Evolutionary conservation across 2,797 vertebrate species (phyloP).

Genomic region (Catamblyrhynchus diadema): DNA sequence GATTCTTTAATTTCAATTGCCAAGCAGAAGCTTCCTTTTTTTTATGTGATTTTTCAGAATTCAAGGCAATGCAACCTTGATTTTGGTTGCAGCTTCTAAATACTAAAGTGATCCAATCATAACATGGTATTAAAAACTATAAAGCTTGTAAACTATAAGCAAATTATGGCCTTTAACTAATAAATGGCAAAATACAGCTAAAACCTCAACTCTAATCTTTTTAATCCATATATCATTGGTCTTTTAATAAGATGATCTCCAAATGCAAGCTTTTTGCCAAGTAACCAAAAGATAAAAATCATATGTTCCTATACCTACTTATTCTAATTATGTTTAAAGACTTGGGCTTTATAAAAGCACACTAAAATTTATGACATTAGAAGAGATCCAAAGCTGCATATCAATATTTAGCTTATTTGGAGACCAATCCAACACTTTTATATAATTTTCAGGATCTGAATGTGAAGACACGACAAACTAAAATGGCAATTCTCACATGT

Average conservation of each 20-base stretch:
- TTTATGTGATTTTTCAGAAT: not conserved
- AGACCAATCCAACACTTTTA: not conserved
- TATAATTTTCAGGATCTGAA: not conserved
- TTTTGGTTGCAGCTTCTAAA: not conserved
- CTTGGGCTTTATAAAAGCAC: not conserved
- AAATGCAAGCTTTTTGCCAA: not conserved
- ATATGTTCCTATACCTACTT: not conserved
- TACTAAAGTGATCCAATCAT: not conserved
- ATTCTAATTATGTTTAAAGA: not conserved
- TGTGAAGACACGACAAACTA: not conserved
- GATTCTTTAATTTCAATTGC: conserved; percentile 11
- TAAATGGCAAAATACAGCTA: not conserved
- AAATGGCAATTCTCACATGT: not conserved
- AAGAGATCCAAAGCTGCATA: not conserved
- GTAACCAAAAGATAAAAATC: conserved; percentile 1
- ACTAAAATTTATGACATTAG: not conserved
- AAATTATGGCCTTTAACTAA: conserved; percentile 10
- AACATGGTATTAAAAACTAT: not conserved
- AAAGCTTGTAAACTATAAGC: not conserved
- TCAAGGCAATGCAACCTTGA: not conserved
- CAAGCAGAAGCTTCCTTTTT: not conserved
- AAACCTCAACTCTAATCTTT: not conserved
- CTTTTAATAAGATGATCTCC: not conserved
- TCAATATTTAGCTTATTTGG: not conserved
- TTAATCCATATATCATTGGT: not conserved